Conservation (phyloP, 37 sponge, comb jelly and placozoan species). For the Cliona cf. orientalis region DNA sequence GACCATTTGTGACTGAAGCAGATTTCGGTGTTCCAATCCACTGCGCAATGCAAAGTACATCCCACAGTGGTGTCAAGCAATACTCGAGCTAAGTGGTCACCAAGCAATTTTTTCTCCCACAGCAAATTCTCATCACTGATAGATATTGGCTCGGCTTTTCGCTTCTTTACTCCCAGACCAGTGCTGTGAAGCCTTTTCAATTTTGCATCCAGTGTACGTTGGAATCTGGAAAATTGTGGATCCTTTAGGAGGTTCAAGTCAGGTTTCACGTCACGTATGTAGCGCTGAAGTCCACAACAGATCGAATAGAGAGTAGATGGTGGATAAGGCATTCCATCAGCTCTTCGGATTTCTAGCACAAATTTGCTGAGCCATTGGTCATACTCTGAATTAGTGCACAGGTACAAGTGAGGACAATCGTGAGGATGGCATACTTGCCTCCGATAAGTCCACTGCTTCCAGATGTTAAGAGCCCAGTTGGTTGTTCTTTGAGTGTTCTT, state of each 20-base stretch:
- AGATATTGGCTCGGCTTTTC: constrained; percentile 7
- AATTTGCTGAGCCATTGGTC: not conserved
- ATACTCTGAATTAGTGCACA: too few species aligned
- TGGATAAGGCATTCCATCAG: not conserved
- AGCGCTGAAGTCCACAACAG: constrained; percentile 1
- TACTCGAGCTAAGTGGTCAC: not conserved
- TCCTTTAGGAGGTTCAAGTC: not conserved
- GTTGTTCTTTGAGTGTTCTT: too few species aligned
- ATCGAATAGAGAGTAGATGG: constrained; percentile 1
- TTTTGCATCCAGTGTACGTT: constrained; percentile 6
- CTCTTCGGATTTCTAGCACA: not conserved
- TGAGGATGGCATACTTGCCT: too few species aligned
- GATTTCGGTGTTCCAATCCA: constrained; percentile 5
- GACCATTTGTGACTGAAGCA: not conserved
- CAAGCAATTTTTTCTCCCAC: constrained; percentile 9
- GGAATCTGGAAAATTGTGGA: not conserved
- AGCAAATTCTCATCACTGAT: not conserved
- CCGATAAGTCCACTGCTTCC: too few species aligned
- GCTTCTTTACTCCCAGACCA: not conserved
- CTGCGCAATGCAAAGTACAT: not conserved
- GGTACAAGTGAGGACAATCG: too few species aligned
- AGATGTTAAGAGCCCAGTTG: too few species aligned
- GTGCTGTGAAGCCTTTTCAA: not conserved
- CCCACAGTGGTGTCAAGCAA: not conserved
- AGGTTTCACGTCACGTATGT: not conserved